Percentiles rank a stretch among this genome's conserved stretches.
Evolutionary conservation across 2,888 invertebrate species (phyloP).

Genomic region (Drosophila niveifrons): DNA sequence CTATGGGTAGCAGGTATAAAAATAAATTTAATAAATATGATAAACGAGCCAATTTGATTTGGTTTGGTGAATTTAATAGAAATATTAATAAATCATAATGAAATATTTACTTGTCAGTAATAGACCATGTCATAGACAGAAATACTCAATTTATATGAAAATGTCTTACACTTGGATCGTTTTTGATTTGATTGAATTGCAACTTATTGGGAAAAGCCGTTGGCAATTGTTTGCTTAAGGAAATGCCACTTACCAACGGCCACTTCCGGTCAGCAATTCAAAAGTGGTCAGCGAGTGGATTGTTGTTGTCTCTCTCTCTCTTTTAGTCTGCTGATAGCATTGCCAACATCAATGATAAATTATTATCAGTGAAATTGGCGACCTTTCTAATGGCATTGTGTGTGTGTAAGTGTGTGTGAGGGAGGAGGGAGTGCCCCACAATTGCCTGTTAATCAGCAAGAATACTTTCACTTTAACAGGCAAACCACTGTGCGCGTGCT

Average conservation of each 20-base stretch:
- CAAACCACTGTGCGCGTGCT: constrained; percentile 47
- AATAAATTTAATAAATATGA: too few relatives aligned
- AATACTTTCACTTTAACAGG: constrained; percentile 73
- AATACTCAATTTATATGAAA: neutral
- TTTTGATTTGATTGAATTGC: constrained; percentile 12
- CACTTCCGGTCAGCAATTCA: constrained; percentile 60
- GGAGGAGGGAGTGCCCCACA: constrained; percentile 21
- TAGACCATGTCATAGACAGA: neutral
- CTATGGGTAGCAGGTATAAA: too few relatives aligned
- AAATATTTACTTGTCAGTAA: neutral
- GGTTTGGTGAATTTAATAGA: too few relatives aligned
- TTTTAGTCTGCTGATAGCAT: constrained; percentile 38
- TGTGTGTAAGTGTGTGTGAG: constrained; percentile 15
- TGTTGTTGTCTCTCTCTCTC: constrained; percentile 21
- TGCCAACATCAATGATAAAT: constrained; percentile 61
- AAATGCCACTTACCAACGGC: constrained; percentile 58
- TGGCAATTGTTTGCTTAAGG: constrained; percentile 44
- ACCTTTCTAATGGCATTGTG: constrained; percentile 60
- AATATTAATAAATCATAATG: too few relatives aligned
- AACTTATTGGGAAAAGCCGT: constrained; percentile 14
- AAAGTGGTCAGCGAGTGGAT: constrained; percentile 23
- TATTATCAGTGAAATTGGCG: constrained; percentile 78
- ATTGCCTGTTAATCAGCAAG: constrained; percentile 69
- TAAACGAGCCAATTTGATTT: too few relatives aligned
- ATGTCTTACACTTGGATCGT: neutral